A percentile compares a stretch with the other conserved stretches of the same genome.
phyloP scores from a whole-genome alignment of 2,888 invertebrate species.

The Quadroppia sp. region DNA sequence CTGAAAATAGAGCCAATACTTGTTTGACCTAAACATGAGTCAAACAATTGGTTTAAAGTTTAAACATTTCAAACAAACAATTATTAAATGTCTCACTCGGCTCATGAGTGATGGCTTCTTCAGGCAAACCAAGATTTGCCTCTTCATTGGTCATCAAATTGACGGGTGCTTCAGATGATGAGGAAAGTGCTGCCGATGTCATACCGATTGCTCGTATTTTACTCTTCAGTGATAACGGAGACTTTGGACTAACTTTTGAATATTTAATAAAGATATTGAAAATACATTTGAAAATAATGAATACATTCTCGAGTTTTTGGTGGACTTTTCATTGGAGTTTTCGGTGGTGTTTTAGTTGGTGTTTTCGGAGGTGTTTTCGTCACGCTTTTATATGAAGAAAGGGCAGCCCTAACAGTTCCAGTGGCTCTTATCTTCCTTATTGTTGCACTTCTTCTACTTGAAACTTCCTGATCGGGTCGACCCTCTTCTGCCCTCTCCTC shows the following conservation, averaged over 20 bases:
- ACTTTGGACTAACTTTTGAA: not conserved
- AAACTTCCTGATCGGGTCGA: no score
- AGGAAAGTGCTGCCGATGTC: not conserved
- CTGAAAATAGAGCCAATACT: conserved; percentile 4
- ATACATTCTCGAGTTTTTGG: not conserved
- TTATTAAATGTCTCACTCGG: no score
- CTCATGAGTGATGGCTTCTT: no score
- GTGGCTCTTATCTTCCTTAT: not conserved
- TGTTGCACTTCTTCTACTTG: not conserved
- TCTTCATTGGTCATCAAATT: no score
- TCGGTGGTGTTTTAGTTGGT: not conserved
- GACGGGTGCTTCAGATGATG: no score
- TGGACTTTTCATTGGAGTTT: not conserved
- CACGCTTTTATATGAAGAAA: conserved; percentile 1
- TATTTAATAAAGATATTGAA: not conserved
- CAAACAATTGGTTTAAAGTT: no score
- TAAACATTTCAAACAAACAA: no score
- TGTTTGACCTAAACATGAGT: not conserved
- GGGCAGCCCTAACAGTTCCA: not conserved
- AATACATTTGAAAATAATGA: not conserved
- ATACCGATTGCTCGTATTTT: not conserved
- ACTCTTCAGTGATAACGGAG: not conserved
- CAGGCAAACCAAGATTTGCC: not conserved
- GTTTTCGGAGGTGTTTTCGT: no score
- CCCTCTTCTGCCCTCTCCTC: not conserved